phyloP scores from a whole-genome alignment of 2,113 vertebrate genomes.

The Hiodon tergisus region DNA sequence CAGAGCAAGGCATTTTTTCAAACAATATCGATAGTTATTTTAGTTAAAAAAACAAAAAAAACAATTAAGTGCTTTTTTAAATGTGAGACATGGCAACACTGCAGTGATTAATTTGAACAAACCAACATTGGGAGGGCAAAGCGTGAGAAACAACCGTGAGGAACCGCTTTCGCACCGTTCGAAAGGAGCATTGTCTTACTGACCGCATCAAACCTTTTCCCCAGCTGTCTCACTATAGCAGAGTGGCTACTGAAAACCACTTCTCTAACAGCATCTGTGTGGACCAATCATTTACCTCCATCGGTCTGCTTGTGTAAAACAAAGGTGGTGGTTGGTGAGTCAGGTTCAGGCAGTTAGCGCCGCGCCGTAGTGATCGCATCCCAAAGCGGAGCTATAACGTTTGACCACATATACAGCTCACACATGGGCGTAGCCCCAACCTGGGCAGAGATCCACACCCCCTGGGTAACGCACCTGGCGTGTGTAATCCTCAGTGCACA shows the following conservation, averaged over 20 bases:
- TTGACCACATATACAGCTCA: too few relatives aligned
- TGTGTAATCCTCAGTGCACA: background rate
- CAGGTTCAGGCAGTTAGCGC: too few relatives aligned
- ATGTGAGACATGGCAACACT: conserved; percentile 56
- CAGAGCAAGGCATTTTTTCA: background rate
- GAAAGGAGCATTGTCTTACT: background rate
- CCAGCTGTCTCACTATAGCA: too few relatives aligned
- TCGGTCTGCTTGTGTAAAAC: too few relatives aligned
- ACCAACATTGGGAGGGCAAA: conserved; percentile 26
- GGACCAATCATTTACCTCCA: too few relatives aligned
- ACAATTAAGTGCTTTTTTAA: conserved; percentile 63
- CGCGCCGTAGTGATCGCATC: too few relatives aligned
- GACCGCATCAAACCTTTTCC: too few relatives aligned
- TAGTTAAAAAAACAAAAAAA: background rate
- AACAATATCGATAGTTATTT: background rate
- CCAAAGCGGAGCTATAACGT: too few relatives aligned
- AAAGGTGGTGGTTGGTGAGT: too few relatives aligned
- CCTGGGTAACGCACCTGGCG: background rate
- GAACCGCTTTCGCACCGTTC: background rate
- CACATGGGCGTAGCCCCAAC: background rate
- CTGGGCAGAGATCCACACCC: background rate
- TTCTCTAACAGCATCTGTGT: too few relatives aligned
- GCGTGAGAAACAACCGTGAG: background rate
- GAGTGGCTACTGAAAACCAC: too few relatives aligned
- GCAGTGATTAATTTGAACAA: conserved; percentile 58